Evolutionary conservation across 2,888 invertebrate genomes (phyloP).

Genomic region (Drosophila niveifrons): DNA sequence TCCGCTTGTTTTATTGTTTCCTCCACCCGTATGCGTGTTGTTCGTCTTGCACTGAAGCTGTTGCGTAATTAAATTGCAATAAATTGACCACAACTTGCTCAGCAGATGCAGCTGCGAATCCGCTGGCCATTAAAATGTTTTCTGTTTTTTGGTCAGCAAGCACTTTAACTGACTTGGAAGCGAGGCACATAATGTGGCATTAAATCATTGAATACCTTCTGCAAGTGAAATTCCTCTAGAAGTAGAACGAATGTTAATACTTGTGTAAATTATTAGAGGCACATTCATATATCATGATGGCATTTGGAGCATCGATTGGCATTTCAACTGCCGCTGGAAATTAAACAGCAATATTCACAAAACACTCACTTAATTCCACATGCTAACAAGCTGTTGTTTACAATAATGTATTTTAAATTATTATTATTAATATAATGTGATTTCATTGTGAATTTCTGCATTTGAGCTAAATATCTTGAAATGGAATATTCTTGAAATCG

Average conservation of each 20-base stretch:
- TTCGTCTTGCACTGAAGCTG: neutral
- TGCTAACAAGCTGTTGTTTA: neutral
- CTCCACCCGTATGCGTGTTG: neutral
- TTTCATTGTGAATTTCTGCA: neutral
- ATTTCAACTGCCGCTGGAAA: constrained; percentile 64
- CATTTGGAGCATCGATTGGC: constrained; percentile 48
- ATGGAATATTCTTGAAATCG: neutral
- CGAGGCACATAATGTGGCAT: constrained; percentile 40
- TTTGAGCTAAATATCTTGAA: neutral
- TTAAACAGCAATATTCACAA: constrained; percentile 10
- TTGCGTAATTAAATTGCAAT: constrained; percentile 42
- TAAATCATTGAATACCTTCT: constrained; percentile 60
- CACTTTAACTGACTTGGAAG: neutral
- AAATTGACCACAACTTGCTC: constrained; percentile 47
- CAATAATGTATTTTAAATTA: neutral
- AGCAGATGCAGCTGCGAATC: constrained; percentile 13
- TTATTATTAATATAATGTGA: neutral
- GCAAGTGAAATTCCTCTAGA: constrained; percentile 3
- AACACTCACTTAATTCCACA: neutral
- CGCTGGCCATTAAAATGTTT: constrained; percentile 21
- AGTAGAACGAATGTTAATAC: constrained; percentile 23
- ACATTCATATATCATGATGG: constrained; percentile 64
- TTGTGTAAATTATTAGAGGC: constrained; percentile 59
- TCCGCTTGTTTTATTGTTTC: constrained; percentile 2
- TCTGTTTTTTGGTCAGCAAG: constrained; percentile 9